A percentile compares a stretch with the other conserved stretches of the same genome.
Evolutionary conservation across 2,888 invertebrate genomes (phyloP).

Genomic region (Apamea anceps): DNA sequence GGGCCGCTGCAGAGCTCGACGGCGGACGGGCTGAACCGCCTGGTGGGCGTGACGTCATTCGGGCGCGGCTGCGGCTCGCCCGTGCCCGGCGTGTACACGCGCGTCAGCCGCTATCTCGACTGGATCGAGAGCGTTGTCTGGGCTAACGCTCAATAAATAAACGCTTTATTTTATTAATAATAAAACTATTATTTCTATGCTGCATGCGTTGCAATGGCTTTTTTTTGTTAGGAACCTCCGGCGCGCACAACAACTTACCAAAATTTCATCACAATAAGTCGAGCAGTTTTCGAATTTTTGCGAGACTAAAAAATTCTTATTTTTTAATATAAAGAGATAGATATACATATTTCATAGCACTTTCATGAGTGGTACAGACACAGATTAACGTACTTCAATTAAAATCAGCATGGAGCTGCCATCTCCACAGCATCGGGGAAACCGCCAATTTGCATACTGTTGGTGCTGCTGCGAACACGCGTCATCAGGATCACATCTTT

Average conservation of each 20-base stretch:
- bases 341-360: no score
- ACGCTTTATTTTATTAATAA: slow-evolving; percentile 5
- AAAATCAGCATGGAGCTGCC: no score
- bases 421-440: no score
- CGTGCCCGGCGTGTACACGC: slow-evolving; percentile 86
- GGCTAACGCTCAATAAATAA: slow-evolving; percentile 66
- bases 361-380: background rate
- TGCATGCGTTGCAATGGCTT: background rate
- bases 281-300: no score
- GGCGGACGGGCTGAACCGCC: slow-evolving; percentile 74
- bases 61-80: slow-evolving; percentile 85
- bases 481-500: no score
- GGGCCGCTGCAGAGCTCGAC: slow-evolving; percentile 81
- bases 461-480: no score
- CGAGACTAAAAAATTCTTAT: no score
- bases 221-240: background rate
- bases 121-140: slow-evolving; percentile 86
- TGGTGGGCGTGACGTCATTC: slow-evolving; percentile 87
- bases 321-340: no score
- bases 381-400: background rate
- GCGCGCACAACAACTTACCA: background rate
- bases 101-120: slow-evolving; percentile 81
- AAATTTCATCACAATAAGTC: no score
- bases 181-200: slow-evolving; percentile 5
- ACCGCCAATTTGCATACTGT: no score